Conservation (phyloP, 1,140 invertebrate genomes). For the Calosoma granatense region DNA sequence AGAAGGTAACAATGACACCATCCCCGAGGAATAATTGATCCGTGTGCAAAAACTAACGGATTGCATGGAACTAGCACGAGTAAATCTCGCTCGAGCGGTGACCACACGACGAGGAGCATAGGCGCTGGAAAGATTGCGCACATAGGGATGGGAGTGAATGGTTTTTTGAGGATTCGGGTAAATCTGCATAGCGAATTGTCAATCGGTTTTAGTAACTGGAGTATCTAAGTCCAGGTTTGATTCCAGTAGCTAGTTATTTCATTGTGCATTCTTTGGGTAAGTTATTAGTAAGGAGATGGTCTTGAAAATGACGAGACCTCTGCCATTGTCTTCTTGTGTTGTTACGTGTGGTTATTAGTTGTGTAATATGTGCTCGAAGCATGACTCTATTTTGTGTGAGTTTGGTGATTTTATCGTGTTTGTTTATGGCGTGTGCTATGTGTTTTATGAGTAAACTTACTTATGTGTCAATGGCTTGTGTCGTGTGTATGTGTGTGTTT, state of each 20-base stretch:
- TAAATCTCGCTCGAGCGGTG: too few relatives aligned
- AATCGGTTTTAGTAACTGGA: neutral
- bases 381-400: neutral
- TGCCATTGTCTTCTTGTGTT: neutral
- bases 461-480: too few relatives aligned
- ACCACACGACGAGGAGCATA: too few relatives aligned
- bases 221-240: neutral
- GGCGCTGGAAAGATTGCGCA: too few relatives aligned
- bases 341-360: neutral
- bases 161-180: neutral
- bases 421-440: too few relatives aligned
- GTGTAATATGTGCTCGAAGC: neutral
- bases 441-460: too few relatives aligned
- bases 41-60: too few relatives aligned
- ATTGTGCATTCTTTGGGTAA: neutral
- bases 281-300: neutral
- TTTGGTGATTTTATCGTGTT: neutral
- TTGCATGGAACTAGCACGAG: too few relatives aligned
- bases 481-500: neutral
- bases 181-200: neutral
- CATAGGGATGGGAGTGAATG: neutral
- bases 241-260: neutral
- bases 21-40: too few relatives aligned
- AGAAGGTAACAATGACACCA: too few relatives aligned
- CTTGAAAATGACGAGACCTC: neutral